Conservation (phyloP, 1,140 invertebrate genomes). For the Meteorus sp. region DNA sequence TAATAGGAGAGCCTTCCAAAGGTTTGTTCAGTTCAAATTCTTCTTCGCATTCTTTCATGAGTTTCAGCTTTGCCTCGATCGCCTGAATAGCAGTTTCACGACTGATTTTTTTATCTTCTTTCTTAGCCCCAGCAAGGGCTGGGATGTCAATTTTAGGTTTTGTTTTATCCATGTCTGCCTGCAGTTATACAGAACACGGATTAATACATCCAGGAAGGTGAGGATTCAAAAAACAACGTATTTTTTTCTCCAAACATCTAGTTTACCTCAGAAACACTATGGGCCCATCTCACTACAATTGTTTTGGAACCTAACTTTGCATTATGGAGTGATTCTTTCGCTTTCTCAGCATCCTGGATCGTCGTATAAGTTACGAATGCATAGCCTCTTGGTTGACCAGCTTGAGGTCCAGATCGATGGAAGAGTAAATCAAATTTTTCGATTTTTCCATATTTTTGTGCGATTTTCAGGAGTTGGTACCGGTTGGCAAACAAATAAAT, state of each 20-base stretch:
- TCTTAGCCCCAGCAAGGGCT: constrained; percentile 72
- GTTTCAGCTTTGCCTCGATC: constrained; percentile 83
- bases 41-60: constrained; percentile 71
- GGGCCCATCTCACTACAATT: constrained; percentile 81
- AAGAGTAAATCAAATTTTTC: constrained; percentile 94
- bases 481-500: constrained; percentile 64
- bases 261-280: constrained; percentile 72
- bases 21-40: constrained; percentile 75
- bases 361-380: constrained; percentile 86
- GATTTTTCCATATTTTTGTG: constrained; percentile 88
- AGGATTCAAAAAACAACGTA: background rate
- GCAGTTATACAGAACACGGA: constrained; percentile 3
- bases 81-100: constrained; percentile 79
- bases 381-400: constrained; percentile 88
- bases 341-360: constrained; percentile 66
- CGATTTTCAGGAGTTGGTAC: constrained; percentile 92
- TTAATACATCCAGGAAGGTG: no score
- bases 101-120: constrained; percentile 69
- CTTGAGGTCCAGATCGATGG: constrained; percentile 83
- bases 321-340: constrained; percentile 74
- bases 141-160: constrained; percentile 76
- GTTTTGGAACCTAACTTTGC: constrained; percentile 73
- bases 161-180: constrained; percentile 70
- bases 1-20: constrained; percentile 66
- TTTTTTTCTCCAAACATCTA: constrained; percentile 19